phyloP scores from a whole-genome alignment of 2,888 invertebrate species.

The Drosophila neotestacea region DNA sequence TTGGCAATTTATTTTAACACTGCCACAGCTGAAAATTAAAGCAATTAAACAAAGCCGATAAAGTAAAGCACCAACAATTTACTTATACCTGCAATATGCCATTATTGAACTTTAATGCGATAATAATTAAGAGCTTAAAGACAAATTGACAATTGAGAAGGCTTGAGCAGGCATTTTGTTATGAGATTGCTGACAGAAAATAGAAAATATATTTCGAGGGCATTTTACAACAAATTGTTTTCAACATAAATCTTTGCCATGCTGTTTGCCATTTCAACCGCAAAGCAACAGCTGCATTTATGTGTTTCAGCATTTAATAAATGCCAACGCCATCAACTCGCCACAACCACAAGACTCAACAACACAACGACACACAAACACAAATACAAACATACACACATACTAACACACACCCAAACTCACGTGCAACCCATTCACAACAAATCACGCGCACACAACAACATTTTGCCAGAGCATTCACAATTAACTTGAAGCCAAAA shows the following conservation, averaged over 20 bases:
- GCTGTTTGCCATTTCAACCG: slow-evolving; percentile 33
- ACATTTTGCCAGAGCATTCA: slow-evolving; percentile 52
- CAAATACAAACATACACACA: slow-evolving; percentile 15
- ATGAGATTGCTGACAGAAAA: background rate
- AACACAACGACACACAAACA: slow-evolving; percentile 10
- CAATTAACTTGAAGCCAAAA: slow-evolving; percentile 78
- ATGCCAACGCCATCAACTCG: slow-evolving; percentile 46
- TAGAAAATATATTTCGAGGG: slow-evolving; percentile 7
- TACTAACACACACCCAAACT: slow-evolving; percentile 15
- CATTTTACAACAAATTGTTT: slow-evolving; percentile 13
- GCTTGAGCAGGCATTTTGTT: background rate
- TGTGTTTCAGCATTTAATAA: slow-evolving; percentile 47
- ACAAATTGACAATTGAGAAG: background rate
- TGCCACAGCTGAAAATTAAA: slow-evolving; percentile 1
- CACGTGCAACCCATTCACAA: slow-evolving; percentile 65
- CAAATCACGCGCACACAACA: slow-evolving; percentile 68
- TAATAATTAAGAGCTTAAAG: background rate
- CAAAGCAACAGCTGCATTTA: slow-evolving; percentile 46
- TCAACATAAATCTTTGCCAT: slow-evolving; percentile 10
- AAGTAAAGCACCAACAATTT: slow-evolving; percentile 10
- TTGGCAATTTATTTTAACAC: background rate
- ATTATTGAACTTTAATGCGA: slow-evolving; percentile 4
- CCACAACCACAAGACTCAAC: slow-evolving; percentile 52
- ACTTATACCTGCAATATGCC: background rate
- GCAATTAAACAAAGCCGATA: slow-evolving; percentile 2